These are phyloP conservation scores for Cephus runcator DNA, from an alignment of 2,888 invertebrate species.

Conservation along the genomic window DNA sequence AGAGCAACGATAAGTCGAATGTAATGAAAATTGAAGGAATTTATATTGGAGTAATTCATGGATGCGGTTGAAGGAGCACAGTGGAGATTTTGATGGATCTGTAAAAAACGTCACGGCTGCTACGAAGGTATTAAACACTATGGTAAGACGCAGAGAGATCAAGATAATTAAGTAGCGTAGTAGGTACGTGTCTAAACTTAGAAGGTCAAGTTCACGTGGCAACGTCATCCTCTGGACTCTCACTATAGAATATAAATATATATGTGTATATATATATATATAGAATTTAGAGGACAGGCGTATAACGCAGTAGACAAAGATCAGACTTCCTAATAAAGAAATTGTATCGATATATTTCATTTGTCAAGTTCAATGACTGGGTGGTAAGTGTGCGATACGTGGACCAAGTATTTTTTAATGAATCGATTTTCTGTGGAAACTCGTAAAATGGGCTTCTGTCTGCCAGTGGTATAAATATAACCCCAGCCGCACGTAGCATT, in stretches of 20 bases:
- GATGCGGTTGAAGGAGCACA: not conserved
- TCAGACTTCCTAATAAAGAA: not conserved
- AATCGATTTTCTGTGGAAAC: not conserved
- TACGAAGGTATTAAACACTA: not conserved
- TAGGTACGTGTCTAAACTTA: not conserved
- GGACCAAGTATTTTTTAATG: not conserved
- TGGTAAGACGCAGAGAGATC: not conserved
- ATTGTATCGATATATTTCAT: not conserved
- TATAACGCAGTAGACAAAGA: not conserved
- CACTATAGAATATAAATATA: not conserved
- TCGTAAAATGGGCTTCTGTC: not conserved
- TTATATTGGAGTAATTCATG: not conserved
- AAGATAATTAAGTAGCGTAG: not conserved
- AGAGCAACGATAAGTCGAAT: no score
- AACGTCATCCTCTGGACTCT: not conserved
- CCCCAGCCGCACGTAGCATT: not conserved
- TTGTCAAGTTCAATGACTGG: conserved; percentile 27
- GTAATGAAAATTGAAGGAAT: not conserved
- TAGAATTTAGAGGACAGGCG: not conserved
- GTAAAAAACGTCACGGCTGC: not conserved
- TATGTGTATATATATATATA: not conserved
- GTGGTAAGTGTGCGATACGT: conserved; percentile 19
- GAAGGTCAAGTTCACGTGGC: not conserved
- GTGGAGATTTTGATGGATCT: not conserved
- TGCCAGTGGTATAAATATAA: not conserved